phyloP scores from a whole-genome alignment of 1,140 invertebrate species.

The Drosophila parabipectinata region DNA sequence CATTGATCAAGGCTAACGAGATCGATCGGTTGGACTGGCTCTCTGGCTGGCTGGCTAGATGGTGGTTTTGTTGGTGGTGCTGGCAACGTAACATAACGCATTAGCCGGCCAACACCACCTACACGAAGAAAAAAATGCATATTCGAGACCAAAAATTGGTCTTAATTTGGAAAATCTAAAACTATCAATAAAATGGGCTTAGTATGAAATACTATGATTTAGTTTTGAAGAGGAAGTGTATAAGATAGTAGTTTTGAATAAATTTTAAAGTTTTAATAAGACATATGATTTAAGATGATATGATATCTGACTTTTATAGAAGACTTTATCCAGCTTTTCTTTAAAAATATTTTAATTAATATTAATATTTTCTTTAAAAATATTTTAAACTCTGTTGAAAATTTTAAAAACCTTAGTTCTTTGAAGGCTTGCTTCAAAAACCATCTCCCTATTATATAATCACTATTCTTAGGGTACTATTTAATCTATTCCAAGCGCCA shows the following conservation, averaged over 20 bases:
- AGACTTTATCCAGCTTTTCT: no score
- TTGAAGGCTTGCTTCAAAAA: no score
- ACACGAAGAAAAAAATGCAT: conserved; percentile 42
- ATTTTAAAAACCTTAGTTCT: no score
- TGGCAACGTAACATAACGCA: conserved; percentile 63
- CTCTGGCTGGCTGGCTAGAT: conserved; percentile 34
- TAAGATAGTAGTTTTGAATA: neutral
- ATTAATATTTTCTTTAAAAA: no score
- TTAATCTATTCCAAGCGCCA: no score
- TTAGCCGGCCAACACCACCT: conserved; percentile 55
- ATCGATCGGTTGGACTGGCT: conserved; percentile 57
- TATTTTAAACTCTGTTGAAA: no score
- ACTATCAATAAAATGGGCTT: neutral
- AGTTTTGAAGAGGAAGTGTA: neutral
- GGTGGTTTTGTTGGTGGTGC: conserved; percentile 29
- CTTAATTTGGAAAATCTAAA: neutral
- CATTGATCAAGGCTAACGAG: conserved; percentile 83
- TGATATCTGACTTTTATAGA: no score
- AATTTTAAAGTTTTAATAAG: no score
- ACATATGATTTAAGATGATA: no score
- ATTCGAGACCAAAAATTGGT: neutral
- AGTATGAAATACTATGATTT: neutral
- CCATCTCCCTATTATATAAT: no score
- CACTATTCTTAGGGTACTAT: no score
- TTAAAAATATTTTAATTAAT: no score